These are phyloP conservation scores for Turritopsis dohrnii DNA, from an alignment of 30 jellyfish, hydroid and myxozoan genomes.

Conservation along the genomic window DNA sequence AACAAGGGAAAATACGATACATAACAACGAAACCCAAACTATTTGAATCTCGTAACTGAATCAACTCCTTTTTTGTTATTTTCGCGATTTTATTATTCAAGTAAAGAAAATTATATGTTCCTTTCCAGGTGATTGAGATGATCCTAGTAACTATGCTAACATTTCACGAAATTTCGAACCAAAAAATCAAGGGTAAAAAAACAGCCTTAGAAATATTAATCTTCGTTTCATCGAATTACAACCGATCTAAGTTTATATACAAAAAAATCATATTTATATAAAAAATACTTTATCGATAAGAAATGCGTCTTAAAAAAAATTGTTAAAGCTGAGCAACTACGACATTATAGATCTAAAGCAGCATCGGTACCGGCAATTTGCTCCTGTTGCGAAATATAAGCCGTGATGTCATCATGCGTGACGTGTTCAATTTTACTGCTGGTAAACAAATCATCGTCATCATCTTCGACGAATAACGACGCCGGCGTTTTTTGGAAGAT, in stretches of 20 bases:
- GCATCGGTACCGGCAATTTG: neutral
- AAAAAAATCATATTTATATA: too few species aligned
- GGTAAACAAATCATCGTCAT: neutral
- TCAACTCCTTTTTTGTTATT: too few species aligned
- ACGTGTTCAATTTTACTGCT: neutral
- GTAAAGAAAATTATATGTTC: too few species aligned
- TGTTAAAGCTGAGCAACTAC: neutral
- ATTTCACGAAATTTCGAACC: too few species aligned
- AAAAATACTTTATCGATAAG: neutral
- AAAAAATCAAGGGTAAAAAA: too few species aligned
- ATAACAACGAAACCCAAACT: too few species aligned
- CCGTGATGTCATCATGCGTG: neutral
- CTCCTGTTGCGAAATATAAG: neutral
- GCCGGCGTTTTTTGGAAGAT: neutral
- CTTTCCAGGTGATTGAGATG: too few species aligned
- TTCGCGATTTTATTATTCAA: too few species aligned
- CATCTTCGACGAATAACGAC: conserved; percentile 1
- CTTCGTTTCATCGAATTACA: neutral
- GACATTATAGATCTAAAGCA: neutral
- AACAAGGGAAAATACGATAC: too few species aligned
- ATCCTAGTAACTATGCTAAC: too few species aligned
- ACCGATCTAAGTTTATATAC: neutral
- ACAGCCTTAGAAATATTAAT: too few species aligned
- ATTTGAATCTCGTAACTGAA: too few species aligned
- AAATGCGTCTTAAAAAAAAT: neutral